Percentiles rank a stretch among this genome's conserved stretches.
Conservation (phyloP, 2,888 invertebrate genomes). For the Melinaea menophilus region DNA sequence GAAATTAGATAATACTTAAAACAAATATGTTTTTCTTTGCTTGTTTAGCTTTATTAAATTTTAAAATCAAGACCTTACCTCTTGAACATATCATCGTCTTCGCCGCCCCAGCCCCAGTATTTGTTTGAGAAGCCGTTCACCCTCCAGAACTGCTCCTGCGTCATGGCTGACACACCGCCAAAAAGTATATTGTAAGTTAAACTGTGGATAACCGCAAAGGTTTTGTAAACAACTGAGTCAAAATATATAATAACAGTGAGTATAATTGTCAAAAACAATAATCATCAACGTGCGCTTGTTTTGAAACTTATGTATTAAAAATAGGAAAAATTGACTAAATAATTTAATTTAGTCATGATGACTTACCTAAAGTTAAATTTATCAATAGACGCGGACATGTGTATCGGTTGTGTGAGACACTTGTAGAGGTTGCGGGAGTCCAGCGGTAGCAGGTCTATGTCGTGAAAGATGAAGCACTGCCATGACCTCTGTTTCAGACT, state of each 20-base stretch:
- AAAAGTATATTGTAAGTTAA: slow-evolving; percentile 94
- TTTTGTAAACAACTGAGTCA: too few species aligned
- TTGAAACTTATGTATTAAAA: too few species aligned
- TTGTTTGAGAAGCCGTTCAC: slow-evolving; percentile 96
- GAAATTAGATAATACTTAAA: too few species aligned
- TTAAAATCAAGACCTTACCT: slow-evolving; percentile 59
- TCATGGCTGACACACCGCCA: slow-evolving; percentile 96
- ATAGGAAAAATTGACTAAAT: too few species aligned
- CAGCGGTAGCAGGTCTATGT: slow-evolving; percentile 95
- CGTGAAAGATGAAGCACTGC: slow-evolving; percentile 97
- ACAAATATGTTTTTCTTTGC: too few species aligned
- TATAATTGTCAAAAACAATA: too few species aligned
- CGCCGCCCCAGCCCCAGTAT: slow-evolving; percentile 99
- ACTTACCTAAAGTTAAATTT: slow-evolving; percentile 86
- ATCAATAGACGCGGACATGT: slow-evolving; percentile 95
- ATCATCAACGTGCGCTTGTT: too few species aligned
- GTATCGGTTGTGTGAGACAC: slow-evolving; percentile 93
- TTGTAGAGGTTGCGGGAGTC: slow-evolving; percentile 95
- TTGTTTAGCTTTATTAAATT: too few species aligned
- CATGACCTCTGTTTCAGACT: slow-evolving; percentile 84
- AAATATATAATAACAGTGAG: too few species aligned
- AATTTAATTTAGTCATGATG: too few species aligned
- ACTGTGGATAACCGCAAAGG: slow-evolving; percentile 63
- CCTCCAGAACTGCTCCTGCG: slow-evolving; percentile 87
- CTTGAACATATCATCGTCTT: slow-evolving; percentile 97